Conservation (phyloP, 1,140 invertebrate species). For the Streblospio benedicti region DNA sequence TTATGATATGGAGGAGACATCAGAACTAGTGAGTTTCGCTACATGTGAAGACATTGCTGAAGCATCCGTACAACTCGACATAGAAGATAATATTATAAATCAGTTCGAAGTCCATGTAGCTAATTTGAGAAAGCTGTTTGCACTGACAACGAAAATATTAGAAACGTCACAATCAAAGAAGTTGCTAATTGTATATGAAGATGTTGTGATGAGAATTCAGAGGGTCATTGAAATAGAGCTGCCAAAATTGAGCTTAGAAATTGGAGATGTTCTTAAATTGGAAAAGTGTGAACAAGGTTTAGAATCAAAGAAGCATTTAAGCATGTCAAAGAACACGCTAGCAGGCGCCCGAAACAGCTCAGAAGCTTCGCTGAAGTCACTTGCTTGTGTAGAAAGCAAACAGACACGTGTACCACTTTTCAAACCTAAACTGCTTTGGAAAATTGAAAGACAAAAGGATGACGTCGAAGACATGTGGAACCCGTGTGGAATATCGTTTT, state of each 20-base stretch:
- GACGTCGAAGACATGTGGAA: constrained; percentile 8
- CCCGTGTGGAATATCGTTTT: constrained; percentile 4
- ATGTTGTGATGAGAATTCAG: background rate
- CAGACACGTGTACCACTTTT: background rate
- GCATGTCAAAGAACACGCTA: background rate
- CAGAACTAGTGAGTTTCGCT: background rate
- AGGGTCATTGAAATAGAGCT: constrained; percentile 7
- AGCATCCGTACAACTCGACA: background rate
- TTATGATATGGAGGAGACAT: background rate
- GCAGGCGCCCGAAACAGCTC: background rate
- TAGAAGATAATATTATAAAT: background rate
- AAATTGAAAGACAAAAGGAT: constrained; percentile 5
- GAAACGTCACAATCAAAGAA: constrained; percentile 10
- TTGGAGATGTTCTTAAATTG: background rate
- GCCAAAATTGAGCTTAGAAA: background rate
- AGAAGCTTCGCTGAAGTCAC: background rate
- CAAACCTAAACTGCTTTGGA: constrained; percentile 12
- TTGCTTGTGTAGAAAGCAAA: background rate
- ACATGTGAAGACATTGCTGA: background rate
- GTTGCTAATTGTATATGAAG: constrained; percentile 3
- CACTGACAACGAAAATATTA: constrained; percentile 1
- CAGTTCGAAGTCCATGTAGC: background rate
- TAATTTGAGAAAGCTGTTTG: constrained; percentile 5
- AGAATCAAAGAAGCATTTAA: background rate
- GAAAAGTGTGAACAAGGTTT: background rate